Evolutionary conservation across 2,797 vertebrate species (phyloP).

Genomic region (Phalanger gymnotis): DNA sequence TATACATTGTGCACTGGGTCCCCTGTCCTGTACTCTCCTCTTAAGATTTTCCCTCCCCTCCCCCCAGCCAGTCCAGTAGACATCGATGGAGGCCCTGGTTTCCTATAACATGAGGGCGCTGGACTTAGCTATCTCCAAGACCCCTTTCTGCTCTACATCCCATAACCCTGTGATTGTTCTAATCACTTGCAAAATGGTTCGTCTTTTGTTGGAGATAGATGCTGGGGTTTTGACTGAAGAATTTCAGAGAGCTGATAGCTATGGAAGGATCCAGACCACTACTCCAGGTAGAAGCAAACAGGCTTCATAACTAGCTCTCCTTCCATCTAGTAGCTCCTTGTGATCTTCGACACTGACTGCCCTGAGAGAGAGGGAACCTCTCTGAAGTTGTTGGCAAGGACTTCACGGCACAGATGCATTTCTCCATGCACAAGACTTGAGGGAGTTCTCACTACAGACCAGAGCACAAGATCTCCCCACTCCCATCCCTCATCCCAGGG

Average conservation of each 20-base stretch:
- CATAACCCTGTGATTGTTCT: background rate
- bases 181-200: background rate
- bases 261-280: background rate
- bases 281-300: background rate
- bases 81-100: background rate
- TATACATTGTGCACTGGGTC: background rate
- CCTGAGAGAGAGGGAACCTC: background rate
- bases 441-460: background rate
- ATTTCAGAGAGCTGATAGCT: background rate
- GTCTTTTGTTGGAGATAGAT: too few species aligned
- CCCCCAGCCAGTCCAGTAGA: background rate
- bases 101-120: background rate
- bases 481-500: background rate
- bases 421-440: background rate
- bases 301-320: background rate
- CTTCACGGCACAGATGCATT: background rate
- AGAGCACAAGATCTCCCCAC: background rate
- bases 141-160: background rate
- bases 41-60: background rate
- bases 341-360: background rate
- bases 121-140: background rate
- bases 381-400: background rate
- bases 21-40: background rate
- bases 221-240: background rate
- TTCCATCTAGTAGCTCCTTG: background rate